These are phyloP conservation scores for Agrotis segetum DNA, from an alignment of 2,888 invertebrate genomes.

Conservation along the genomic window DNA sequence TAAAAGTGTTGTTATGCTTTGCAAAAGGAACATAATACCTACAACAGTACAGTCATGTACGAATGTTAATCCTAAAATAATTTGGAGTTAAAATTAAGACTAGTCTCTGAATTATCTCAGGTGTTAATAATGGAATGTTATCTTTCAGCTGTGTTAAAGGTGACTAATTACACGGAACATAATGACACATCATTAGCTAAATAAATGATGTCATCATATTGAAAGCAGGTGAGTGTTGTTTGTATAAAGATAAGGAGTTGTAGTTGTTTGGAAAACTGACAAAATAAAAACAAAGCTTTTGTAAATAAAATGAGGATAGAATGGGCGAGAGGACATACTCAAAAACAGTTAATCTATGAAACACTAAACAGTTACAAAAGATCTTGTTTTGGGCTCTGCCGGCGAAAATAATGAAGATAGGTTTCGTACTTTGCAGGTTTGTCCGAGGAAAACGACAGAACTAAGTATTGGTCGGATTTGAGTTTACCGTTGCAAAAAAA, in stretches of 20 bases:
- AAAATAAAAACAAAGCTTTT: constrained; percentile 9
- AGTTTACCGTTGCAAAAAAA: no score
- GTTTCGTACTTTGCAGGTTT: no score
- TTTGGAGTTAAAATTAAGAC: constrained; percentile 10
- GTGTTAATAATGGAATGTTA: constrained; percentile 33
- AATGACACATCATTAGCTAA: constrained; percentile 9
- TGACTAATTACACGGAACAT: constrained; percentile 26
- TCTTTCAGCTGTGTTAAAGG: constrained; percentile 4
- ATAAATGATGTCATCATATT: constrained; percentile 18
- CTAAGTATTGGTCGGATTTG: no score
- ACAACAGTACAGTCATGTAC: neutral
- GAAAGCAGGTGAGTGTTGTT: constrained; percentile 17
- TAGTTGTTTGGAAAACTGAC: neutral
- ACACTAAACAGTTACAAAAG: no score
- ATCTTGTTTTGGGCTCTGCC: no score
- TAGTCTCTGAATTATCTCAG: constrained; percentile 3
- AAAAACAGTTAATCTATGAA: no score
- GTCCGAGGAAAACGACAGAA: no score
- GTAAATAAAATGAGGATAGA: no score
- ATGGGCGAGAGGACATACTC: no score
- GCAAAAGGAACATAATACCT: neutral
- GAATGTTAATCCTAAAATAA: neutral
- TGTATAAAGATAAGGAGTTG: constrained; percentile 20
- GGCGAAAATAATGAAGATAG: no score
- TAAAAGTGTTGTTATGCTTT: neutral